A percentile compares a stretch with the other conserved stretches of the same genome.
Evolutionary conservation across 2,113 vertebrate genomes (phyloP).

Genomic region (Thalassarche chlororhynchos): DNA sequence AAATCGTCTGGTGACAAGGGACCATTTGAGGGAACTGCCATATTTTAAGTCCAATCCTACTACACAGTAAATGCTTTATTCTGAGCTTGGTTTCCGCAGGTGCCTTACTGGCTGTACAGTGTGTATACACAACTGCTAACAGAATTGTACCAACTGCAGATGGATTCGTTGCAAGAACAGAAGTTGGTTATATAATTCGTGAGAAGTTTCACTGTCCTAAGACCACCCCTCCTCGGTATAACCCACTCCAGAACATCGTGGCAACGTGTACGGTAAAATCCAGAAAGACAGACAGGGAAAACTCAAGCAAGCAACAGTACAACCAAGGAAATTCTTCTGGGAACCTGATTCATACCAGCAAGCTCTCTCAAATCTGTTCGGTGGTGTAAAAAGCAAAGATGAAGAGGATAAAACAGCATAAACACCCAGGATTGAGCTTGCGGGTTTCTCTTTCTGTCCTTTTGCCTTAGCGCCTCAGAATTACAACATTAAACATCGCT

Average conservation of each 20-base stretch:
- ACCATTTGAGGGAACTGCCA: accelerated
- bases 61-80: background rate
- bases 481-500: accelerated
- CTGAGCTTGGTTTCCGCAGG: slow-evolving; percentile 42
- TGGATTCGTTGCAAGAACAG: slow-evolving; percentile 75
- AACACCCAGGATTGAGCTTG: accelerated
- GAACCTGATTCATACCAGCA: background rate
- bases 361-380: background rate
- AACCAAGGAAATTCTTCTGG: background rate
- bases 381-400: background rate
- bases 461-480: background rate
- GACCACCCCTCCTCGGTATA: slow-evolving; percentile 11
- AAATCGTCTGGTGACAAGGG: background rate
- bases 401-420: accelerated
- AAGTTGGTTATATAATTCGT: slow-evolving; percentile 62
- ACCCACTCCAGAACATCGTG: slow-evolving; percentile 71
- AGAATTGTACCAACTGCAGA: slow-evolving; percentile 70
- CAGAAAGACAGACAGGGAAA: background rate
- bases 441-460: background rate
- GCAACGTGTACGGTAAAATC: slow-evolving; percentile 73
- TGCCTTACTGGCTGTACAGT: slow-evolving; percentile 75
- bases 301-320: background rate
- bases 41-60: background rate
- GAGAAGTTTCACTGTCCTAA: slow-evolving; percentile 76
- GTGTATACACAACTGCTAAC: slow-evolving; percentile 71